Percentiles rank a stretch among this genome's conserved stretches.
These are phyloP conservation scores for Ormyrus nitidulus DNA, from an alignment of 2,888 invertebrate species.

Conservation along the genomic window DNA sequence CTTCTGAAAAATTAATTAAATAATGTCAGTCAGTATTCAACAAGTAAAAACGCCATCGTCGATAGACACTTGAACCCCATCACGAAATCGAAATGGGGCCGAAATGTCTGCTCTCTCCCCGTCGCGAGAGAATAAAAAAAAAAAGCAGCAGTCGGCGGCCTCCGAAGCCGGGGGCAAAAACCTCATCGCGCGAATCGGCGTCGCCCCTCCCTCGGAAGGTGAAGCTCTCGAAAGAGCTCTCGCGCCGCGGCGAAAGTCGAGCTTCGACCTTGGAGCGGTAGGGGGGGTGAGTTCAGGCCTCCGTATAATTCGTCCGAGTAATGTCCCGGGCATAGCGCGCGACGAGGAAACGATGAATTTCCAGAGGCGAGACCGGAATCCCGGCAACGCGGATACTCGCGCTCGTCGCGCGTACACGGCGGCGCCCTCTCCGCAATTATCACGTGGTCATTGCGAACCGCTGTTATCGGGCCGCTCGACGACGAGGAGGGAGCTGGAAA, in stretches of 20 bases:
- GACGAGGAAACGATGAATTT: slow-evolving; percentile 68
- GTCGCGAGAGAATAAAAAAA: too few relatives aligned
- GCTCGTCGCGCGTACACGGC: slow-evolving; percentile 22
- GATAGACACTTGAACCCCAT: too few relatives aligned
- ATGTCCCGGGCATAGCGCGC: neutral
- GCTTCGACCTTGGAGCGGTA: slow-evolving; percentile 4
- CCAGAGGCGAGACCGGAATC: slow-evolving; percentile 67
- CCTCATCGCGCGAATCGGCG: slow-evolving; percentile 14
- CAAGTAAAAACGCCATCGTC: too few relatives aligned
- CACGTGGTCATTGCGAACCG: slow-evolving; percentile 73
- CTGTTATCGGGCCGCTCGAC: slow-evolving; percentile 67
- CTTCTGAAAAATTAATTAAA: too few relatives aligned
- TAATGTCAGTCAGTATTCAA: too few relatives aligned
- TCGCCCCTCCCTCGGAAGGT: neutral
- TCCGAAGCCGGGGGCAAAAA: slow-evolving; percentile 8
- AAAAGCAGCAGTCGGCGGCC: too few relatives aligned
- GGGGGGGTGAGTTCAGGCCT: slow-evolving; percentile 5
- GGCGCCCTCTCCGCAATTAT: slow-evolving; percentile 67
- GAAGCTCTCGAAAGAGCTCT: neutral
- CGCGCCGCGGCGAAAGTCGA: neutral
- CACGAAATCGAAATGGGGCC: too few relatives aligned
- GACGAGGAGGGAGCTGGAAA: slow-evolving; percentile 30
- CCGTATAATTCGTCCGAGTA: slow-evolving; percentile 36
- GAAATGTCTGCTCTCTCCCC: too few relatives aligned
- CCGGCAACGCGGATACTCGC: slow-evolving; percentile 64